phyloP scores from a whole-genome alignment of 2,888 invertebrate genomes.

The Lacanobia oleracea region DNA sequence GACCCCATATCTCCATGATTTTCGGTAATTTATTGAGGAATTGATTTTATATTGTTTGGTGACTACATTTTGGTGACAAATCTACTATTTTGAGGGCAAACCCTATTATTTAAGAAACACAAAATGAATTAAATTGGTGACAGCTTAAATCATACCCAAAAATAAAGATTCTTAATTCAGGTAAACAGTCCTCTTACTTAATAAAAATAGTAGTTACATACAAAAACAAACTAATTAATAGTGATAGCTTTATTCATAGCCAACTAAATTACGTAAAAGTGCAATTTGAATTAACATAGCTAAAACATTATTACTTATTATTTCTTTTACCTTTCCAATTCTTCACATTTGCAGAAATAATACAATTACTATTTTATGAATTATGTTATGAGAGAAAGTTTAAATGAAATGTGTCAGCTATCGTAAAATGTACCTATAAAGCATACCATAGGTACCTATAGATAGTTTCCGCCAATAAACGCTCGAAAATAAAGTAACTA shows the following conservation, averaged over 20 bases:
- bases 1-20: too few relatives aligned
- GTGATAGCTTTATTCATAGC: not conserved
- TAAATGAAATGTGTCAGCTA: not conserved
- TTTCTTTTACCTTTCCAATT: conserved; percentile 17
- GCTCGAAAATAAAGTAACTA: not conserved
- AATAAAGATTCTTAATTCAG: not conserved
- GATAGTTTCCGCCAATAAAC: not conserved
- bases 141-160: too few relatives aligned
- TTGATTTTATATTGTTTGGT: too few relatives aligned
- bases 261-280: conserved; percentile 3
- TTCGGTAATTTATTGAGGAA: too few relatives aligned
- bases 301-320: conserved; percentile 1
- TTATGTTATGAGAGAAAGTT: conserved; percentile 22
- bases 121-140: too few relatives aligned
- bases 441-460: not conserved
- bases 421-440: conserved; percentile 1
- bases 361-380: conserved; percentile 11
- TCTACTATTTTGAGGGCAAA: too few relatives aligned
- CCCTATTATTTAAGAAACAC: too few relatives aligned
- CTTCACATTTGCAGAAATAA: not conserved
- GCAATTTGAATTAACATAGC: conserved; percentile 28
- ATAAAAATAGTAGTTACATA: not conserved
- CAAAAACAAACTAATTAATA: not conserved
- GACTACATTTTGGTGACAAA: too few relatives aligned
- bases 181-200: too few relatives aligned